Evolutionary conservation across 2,797 vertebrate species (phyloP).

Genomic region (Perodicticus potto): DNA sequence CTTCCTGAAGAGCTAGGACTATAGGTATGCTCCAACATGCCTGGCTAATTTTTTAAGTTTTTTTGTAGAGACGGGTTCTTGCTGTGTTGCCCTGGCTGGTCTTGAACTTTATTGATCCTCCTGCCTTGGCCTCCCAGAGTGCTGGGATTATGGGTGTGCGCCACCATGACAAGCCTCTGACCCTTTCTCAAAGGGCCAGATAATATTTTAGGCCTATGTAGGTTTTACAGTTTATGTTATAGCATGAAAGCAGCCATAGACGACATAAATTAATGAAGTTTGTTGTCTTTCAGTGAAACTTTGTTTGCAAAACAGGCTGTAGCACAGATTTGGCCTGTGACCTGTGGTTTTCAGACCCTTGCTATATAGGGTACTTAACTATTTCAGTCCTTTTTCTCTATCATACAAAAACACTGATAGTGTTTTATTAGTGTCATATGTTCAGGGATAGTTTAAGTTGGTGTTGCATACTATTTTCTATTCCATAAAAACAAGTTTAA

Average conservation of each 20-base stretch:
- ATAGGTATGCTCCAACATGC: background rate
- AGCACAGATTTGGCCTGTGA: background rate
- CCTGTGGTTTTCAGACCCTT: background rate
- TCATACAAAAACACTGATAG: conserved; percentile 4
- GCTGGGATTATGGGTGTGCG: background rate
- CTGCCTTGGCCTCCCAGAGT: background rate
- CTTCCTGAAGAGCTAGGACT: background rate
- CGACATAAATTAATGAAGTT: background rate
- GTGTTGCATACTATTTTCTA: background rate
- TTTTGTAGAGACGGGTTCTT: background rate
- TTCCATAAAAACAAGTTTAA: conserved; percentile 41
- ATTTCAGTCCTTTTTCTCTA: conserved; percentile 13
- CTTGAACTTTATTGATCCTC: background rate
- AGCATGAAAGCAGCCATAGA: background rate
- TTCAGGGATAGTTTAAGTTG: background rate
- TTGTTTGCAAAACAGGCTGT: background rate
- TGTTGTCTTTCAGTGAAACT: conserved; percentile 32
- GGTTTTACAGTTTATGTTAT: background rate
- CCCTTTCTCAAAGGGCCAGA: background rate
- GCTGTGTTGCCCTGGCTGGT: background rate
- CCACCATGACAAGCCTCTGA: background rate
- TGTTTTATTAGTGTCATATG: conserved; percentile 25
- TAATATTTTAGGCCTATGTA: conserved; percentile 45
- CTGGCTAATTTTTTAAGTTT: background rate
- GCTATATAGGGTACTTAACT: conserved; percentile 23